Base-by-base conservation (phyloP, 2,113 vertebrate genomes). In the Dipodomys spectabilis region DNA sequence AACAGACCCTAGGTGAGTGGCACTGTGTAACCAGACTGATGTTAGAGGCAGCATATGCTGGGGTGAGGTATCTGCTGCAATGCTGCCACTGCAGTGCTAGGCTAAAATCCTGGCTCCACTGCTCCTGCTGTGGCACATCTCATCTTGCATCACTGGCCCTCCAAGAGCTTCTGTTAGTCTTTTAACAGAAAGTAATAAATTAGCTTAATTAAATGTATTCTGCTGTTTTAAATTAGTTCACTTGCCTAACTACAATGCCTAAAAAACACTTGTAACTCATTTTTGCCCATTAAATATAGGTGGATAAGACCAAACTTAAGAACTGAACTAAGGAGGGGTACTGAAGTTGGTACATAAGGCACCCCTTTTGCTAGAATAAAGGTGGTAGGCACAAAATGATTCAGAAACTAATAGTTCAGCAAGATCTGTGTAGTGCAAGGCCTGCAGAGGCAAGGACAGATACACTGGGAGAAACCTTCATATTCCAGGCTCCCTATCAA, bases 131-230 rank as follows among this genome's bases (percentile, higher is more conserved):
- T 67, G 44, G n/a, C 39, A 71, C 64, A 68, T 23, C 16, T 13
- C 78, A 78, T 78, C 57, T 20, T 62, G 64, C 67, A 35, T 69
- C 6, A 11, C 19, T 30, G 39, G 27, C 39, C 39, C 67, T 78
- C 35, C 27, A 28, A 12, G 27, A 93, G 22, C 5, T 39, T 39
- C 12, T 49, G 53, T 18, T 57, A 11, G 60, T 77, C 69, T 44
- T 71, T 28, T 25, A 73, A 93, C 9, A 80, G 19, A 0, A 28
- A 84, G 27, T 84, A 81, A 81, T 62, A 65, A 80, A 91, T 6
- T 23, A 88, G 74, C 18, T 75, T 73, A 84, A 20, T 80, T 49
- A 88, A 74, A 78, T 57, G 27, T 72, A 79, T 67, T 91, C 75
- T 69, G 2, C 10, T 75, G 0, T 53, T 65, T 86, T 44, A 49